These are phyloP conservation scores for Hemicordylus capensis DNA, from an alignment of 2,113 vertebrate genomes.

Conservation along the genomic window DNA sequence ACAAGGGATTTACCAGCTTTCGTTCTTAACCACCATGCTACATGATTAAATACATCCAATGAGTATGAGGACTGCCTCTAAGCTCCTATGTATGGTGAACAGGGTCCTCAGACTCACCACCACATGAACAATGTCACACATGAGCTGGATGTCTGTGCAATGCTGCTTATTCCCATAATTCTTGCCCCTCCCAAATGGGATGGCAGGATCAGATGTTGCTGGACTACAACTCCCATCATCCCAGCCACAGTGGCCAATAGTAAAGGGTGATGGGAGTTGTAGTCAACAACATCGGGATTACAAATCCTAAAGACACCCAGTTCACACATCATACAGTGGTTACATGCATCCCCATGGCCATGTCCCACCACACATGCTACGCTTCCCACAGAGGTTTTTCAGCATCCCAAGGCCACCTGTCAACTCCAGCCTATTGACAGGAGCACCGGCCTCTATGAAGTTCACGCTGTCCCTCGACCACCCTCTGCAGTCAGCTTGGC, in stretches of 20 bases:
- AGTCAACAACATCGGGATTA: too few relatives aligned
- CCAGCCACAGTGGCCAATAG: too few relatives aligned
- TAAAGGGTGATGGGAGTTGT: not conserved
- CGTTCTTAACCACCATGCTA: not conserved
- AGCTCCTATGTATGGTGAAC: not conserved
- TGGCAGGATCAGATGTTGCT: too few relatives aligned
- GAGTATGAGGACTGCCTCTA: not conserved
- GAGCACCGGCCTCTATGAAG: not conserved
- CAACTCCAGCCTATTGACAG: not conserved
- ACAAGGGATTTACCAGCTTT: not conserved
- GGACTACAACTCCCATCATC: too few relatives aligned
- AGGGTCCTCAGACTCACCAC: not conserved
- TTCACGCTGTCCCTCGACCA: too few relatives aligned
- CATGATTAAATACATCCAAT: too few relatives aligned
- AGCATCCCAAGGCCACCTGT: not conserved
- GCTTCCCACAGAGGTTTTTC: not conserved
- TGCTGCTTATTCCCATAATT: not conserved
- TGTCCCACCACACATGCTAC: not conserved
- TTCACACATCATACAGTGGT: too few relatives aligned
- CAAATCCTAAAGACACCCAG: too few relatives aligned
- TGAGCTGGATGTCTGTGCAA: not conserved
- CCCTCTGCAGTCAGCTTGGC: too few relatives aligned
- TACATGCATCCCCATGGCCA: not conserved
- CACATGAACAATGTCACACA: too few relatives aligned
- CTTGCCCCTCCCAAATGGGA: not conserved